Percentiles rank a stretch among this genome's conserved stretches.
These are phyloP conservation scores for Achlya flavicornis DNA, from an alignment of 2,888 invertebrate species.

Conservation along the genomic window DNA sequence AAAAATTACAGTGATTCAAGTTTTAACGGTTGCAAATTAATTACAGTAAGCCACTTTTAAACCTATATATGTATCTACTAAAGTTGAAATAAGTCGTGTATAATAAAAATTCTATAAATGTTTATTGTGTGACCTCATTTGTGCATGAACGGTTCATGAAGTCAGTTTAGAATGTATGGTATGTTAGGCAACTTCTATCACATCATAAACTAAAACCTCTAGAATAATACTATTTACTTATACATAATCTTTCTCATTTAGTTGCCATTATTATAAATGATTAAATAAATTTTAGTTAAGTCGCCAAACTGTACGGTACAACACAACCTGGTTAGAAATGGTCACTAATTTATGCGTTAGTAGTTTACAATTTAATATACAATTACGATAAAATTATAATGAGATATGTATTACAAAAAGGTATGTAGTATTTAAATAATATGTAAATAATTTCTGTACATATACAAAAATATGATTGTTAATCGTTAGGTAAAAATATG, in stretches of 20 bases:
- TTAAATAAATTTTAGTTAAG: conserved; percentile 28
- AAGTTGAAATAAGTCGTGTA: conserved; percentile 1
- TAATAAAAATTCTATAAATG: conserved; percentile 13
- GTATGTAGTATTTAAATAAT: conserved; percentile 59
- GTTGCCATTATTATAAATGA: conserved; percentile 21
- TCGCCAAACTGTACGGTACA: conserved; percentile 53
- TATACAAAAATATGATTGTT: conserved; percentile 72
- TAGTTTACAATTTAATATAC: conserved; percentile 23
- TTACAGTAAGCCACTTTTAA: conserved; percentile 4
- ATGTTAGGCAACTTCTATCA: conserved; percentile 74
- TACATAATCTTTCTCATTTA: conserved; percentile 20
- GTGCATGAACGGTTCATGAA: conserved; percentile 69
- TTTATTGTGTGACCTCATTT: conserved; percentile 58
- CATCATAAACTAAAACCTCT: conserved; percentile 67
- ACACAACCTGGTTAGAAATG: conserved; percentile 55
- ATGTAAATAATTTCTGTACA: conserved; percentile 65
- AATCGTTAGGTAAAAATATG: conserved; percentile 68
- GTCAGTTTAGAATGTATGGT: conserved; percentile 56
- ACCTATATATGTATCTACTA: conserved; percentile 6
- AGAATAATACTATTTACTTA: conserved; percentile 39
- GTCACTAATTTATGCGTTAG: conserved; percentile 33
- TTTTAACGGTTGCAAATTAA: conserved; percentile 6
- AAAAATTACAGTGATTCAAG: not conserved
- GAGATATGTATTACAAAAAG: conserved; percentile 53
- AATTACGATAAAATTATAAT: conserved; percentile 32